Conservation (phyloP, 2,888 invertebrate genomes). For the Pristionchus fissidentatus region DNA sequence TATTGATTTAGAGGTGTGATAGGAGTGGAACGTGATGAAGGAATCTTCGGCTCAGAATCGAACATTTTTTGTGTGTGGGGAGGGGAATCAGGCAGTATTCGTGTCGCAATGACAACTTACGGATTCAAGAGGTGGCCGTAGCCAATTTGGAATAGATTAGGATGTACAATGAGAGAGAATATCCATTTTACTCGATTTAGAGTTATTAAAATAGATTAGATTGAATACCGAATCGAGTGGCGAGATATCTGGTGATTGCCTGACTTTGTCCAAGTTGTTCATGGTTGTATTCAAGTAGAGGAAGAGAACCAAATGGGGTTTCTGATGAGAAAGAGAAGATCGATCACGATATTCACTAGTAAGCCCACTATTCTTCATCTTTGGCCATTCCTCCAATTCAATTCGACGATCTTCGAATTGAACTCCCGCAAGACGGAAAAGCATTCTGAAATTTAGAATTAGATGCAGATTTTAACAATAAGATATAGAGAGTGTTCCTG, state of each 20-base stretch:
- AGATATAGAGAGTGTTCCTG: no score
- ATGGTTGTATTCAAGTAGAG: conserved; percentile 16
- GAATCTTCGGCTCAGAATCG: no score
- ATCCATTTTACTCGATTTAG: no score
- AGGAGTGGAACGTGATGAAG: no score
- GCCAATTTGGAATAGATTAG: no score
- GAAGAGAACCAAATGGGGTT: background rate
- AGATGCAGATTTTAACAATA: background rate
- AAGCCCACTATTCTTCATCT: background rate
- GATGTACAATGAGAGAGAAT: no score
- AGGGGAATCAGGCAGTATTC: no score
- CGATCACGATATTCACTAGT: background rate
- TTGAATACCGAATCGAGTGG: background rate
- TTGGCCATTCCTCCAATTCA: conserved; percentile 16
- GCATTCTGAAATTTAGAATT: background rate
- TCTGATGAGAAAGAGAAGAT: background rate
- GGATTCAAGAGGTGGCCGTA: no score
- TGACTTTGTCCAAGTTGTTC: conserved; percentile 23
- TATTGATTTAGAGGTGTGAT: no score
- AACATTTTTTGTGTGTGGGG: no score
- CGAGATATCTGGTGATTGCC: conserved; percentile 29
- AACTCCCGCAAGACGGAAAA: background rate
- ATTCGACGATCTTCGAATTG: conserved; percentile 17
- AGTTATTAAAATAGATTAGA: no score
- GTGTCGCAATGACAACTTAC: no score